Percentiles rank a stretch among this genome's conserved stretches.
Conservation (phyloP, 92 coral and sea anemone genomes). For the Phymanthus crucifer region DNA sequence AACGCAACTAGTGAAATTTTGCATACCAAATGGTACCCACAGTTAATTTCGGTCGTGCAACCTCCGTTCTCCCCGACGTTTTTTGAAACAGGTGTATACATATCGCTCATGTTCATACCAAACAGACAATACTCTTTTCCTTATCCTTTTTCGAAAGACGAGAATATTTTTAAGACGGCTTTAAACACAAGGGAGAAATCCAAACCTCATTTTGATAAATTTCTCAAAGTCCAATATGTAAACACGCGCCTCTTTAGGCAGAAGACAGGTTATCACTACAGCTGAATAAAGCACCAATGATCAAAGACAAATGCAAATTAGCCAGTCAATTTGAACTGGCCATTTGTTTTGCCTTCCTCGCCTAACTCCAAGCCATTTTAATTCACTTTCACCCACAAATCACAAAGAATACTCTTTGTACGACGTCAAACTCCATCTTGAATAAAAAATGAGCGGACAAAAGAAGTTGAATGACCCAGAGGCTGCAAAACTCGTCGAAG, state of each 20-base stretch:
- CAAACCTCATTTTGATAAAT: background rate
- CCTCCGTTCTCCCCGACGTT: too few relatives aligned
- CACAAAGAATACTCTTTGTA: background rate
- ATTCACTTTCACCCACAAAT: background rate
- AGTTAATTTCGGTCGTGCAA: too few relatives aligned
- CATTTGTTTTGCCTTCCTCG: background rate
- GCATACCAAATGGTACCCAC: too few relatives aligned
- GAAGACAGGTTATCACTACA: background rate
- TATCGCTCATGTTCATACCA: too few relatives aligned
- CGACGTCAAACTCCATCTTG: background rate
- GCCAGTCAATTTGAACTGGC: background rate
- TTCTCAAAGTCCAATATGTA: background rate
- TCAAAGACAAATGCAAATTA: slow-evolving; percentile 7
- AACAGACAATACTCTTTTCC: too few relatives aligned
- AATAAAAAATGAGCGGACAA: background rate
- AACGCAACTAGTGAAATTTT: too few relatives aligned
- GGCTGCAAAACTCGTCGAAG: slow-evolving; percentile 15
- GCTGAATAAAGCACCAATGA: slow-evolving; percentile 3
- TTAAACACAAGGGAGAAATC: too few relatives aligned
- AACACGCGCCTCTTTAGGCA: background rate
- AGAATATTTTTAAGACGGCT: too few relatives aligned
- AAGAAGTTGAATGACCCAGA: slow-evolving; percentile 4
- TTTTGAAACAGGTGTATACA: too few relatives aligned
- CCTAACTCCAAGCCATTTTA: background rate
- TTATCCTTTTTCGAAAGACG: too few relatives aligned